Conservation (phyloP, 92 coral and sea anemone species). For the Montipora capitata region DNA sequence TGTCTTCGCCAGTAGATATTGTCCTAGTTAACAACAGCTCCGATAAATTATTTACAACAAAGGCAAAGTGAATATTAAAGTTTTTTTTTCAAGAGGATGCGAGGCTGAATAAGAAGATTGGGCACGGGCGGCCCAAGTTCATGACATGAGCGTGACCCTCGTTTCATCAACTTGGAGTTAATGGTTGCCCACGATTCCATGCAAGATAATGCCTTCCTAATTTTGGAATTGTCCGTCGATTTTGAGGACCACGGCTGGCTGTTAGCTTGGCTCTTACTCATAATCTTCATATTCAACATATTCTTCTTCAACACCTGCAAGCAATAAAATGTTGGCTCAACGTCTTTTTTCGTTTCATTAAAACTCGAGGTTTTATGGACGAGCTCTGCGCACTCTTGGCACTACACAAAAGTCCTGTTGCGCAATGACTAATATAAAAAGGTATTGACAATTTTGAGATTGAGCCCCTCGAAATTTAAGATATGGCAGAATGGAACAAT, state of each 20-base stretch:
- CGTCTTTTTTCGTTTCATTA: no score
- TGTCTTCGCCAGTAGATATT: background rate
- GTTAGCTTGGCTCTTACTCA: slow-evolving; percentile 34
- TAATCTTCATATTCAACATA: slow-evolving; percentile 90
- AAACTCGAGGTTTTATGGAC: no score
- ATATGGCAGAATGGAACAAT: background rate
- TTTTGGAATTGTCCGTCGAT: background rate
- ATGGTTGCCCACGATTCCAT: no score
- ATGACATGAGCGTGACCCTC: no score
- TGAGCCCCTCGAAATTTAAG: background rate
- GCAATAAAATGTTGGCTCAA: background rate
- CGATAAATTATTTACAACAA: background rate
- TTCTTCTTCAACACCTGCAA: slow-evolving; percentile 85
- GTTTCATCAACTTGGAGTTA: no score
- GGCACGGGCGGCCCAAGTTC: no score
- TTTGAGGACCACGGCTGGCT: background rate
- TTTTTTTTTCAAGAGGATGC: background rate
- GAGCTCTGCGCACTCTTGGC: no score
- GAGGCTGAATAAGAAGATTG: no score
- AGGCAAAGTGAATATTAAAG: background rate
- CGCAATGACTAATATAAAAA: no score
- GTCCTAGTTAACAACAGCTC: background rate
- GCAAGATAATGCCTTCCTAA: no score
- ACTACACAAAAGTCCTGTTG: no score
- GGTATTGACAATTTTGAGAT: no score